Evolutionary conservation across 2,113 vertebrate genomes (phyloP).

Genomic region (Syrrhaptes paradoxus): DNA sequence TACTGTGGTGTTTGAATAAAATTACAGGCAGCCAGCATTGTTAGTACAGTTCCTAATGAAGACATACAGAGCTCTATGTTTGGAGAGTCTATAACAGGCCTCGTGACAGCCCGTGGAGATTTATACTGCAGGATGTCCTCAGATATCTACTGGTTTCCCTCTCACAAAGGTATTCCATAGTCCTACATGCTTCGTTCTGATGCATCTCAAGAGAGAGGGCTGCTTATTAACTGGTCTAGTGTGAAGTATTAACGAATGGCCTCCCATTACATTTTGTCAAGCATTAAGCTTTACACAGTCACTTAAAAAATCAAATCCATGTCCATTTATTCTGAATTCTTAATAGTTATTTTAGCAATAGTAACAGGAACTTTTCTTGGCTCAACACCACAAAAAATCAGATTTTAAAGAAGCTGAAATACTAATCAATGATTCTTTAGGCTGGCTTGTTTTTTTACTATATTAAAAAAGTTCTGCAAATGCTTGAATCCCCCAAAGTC

Average conservation of each 20-base stretch:
- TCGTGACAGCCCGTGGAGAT: conserved; percentile 28
- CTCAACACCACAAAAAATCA: background rate
- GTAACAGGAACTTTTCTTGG: conserved; percentile 27
- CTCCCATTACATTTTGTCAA: conserved; percentile 25
- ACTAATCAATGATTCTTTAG: conserved; percentile 71
- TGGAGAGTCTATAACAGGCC: conserved; percentile 14
- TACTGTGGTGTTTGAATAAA: background rate
- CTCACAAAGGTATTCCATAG: background rate
- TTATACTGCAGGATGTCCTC: conserved; percentile 26
- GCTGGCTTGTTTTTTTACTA: background rate
- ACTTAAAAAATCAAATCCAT: conserved; percentile 55
- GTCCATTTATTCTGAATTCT: conserved; percentile 36
- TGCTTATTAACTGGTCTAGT: conserved; percentile 58
- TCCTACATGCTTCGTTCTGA: background rate
- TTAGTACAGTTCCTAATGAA: conserved; percentile 51
- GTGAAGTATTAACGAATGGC: conserved; percentile 47
- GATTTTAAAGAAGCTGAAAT: conserved; percentile 64
- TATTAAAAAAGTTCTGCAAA: conserved; percentile 72
- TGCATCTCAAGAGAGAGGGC: conserved; percentile 44
- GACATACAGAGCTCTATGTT: conserved; percentile 42
- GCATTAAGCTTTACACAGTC: conserved; percentile 49
- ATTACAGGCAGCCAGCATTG: background rate
- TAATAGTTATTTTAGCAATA: conserved; percentile 43
- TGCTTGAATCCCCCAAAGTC: conserved; percentile 74
- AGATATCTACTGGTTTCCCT: conserved; percentile 19